A percentile compares a stretch with the other conserved stretches of the same genome.
Conservation (phyloP, 2,888 invertebrate genomes). For the Pseudeuparius sepicola region DNA sequence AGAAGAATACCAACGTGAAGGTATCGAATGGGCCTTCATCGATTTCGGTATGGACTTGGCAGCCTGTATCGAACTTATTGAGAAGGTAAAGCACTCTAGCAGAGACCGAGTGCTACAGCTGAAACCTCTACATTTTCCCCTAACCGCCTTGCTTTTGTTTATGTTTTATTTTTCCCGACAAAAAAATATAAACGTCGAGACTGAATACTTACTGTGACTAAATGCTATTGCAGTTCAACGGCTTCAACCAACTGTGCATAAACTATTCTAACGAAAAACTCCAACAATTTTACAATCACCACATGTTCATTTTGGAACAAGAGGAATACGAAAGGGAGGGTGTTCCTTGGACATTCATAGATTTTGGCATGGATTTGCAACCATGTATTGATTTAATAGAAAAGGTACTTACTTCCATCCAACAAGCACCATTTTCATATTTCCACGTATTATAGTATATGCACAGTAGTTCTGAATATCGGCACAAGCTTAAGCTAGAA, state of each 20-base stretch:
- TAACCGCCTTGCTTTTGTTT: neutral
- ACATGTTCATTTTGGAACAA: constrained; percentile 94
- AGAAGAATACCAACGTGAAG: constrained; percentile 85
- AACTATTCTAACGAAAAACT: constrained; percentile 94
- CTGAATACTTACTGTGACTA: neutral
- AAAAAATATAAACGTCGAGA: too few relatives aligned
- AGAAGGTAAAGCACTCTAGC: constrained; percentile 48
- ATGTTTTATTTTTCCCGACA: constrained; percentile 1
- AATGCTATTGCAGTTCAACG: constrained; percentile 62
- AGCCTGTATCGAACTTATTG: constrained; percentile 70
- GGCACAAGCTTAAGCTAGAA: constrained; percentile 7
- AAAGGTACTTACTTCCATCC: constrained; percentile 70
- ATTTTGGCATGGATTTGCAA: constrained; percentile 92
- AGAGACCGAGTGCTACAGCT: too few relatives aligned
- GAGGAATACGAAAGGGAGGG: constrained; percentile 91
- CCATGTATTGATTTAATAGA: constrained; percentile 83
- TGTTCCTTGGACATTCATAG: constrained; percentile 86
- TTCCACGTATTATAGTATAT: constrained; percentile 17
- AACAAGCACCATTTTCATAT: too few relatives aligned
- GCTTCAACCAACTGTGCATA: constrained; percentile 93
- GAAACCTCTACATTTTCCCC: too few relatives aligned
- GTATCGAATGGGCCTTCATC: constrained; percentile 87
- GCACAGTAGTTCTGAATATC: constrained; percentile 17
- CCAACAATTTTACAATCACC: constrained; percentile 93
- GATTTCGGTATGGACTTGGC: constrained; percentile 90